These are phyloP conservation scores for Pissodes strobi DNA, from an alignment of 1,140 invertebrate genomes.

Conservation along the genomic window DNA sequence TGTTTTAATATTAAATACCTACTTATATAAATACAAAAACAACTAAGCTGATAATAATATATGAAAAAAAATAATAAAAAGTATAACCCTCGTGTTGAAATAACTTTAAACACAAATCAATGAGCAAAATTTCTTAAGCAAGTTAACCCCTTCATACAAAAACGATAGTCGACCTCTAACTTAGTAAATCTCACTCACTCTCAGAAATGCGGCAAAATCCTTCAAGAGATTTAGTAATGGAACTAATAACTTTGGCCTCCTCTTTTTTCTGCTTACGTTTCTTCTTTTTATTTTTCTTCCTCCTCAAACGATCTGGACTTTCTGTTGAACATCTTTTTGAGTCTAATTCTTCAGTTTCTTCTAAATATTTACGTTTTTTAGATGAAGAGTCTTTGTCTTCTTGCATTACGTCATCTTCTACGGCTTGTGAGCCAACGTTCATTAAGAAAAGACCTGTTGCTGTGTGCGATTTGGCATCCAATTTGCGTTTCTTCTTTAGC, in stretches of 20 bases:
- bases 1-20: no score
- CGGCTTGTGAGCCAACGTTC: slow-evolving; percentile 12
- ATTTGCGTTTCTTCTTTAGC: slow-evolving; percentile 47
- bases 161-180: not conserved
- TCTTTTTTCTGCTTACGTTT: slow-evolving; percentile 36
- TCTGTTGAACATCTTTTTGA: slow-evolving; percentile 28
- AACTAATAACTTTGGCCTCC: slow-evolving; percentile 41
- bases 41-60: no score
- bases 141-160: not conserved
- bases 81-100: no score
- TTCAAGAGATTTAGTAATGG: slow-evolving; percentile 45
- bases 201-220: slow-evolving; percentile 49
- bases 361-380: slow-evolving; percentile 37
- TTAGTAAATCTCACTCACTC: slow-evolving; percentile 25
- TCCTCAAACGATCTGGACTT: slow-evolving; percentile 26
- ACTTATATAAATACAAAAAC: no score
- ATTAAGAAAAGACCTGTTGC: slow-evolving; percentile 41
- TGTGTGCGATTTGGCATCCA: slow-evolving; percentile 38
- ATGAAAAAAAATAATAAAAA: no score
- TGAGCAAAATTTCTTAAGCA: not conserved
- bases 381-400: slow-evolving; percentile 34
- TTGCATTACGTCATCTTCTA: slow-evolving; percentile 19
- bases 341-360: slow-evolving; percentile 31
- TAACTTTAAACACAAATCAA: no score
- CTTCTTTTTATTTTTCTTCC: slow-evolving; percentile 41